Conservation (phyloP, 2,797 vertebrate genomes). For the Lepus townsendii region DNA sequence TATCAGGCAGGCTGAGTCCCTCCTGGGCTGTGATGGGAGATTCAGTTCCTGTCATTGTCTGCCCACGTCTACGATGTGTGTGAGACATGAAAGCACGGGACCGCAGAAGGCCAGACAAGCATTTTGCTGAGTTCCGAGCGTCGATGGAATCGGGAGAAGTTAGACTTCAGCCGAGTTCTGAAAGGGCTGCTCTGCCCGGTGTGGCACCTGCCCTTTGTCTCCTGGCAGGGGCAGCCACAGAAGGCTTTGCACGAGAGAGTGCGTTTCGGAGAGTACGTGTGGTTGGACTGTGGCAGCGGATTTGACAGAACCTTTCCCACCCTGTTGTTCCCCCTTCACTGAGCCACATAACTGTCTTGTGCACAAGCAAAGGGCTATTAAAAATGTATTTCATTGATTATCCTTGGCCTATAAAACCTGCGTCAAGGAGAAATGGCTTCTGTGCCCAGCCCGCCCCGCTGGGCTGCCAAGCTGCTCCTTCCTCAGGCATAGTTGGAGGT, state of each 20-base stretch:
- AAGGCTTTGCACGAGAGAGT: not conserved
- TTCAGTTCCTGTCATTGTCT: not conserved
- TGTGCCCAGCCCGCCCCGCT: not conserved
- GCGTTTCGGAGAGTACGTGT: too few relatives aligned
- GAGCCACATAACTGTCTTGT: constrained; percentile 1
- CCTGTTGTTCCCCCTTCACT: not conserved
- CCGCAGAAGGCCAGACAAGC: not conserved
- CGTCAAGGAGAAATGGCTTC: not conserved
- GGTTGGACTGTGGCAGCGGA: not conserved
- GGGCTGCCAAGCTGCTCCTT: fast-evolving
- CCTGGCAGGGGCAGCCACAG: not conserved
- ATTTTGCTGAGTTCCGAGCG: not conserved
- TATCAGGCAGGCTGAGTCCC: not conserved
- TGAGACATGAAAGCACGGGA: not conserved
- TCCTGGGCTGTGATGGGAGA: not conserved
- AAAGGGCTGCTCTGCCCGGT: not conserved
- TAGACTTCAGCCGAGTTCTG: not conserved
- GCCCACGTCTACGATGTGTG: not conserved
- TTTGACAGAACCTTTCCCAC: not conserved
- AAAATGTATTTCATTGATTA: constrained; percentile 61
- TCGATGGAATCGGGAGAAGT: too few relatives aligned
- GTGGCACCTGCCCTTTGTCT: not conserved
- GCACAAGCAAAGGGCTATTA: constrained; percentile 53
- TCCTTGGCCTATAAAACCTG: constrained; percentile 43
- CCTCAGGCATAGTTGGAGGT: not conserved